phyloP scores from a whole-genome alignment of 35 echinoderm and acorn worm species.

The Apostichopus californicus region DNA sequence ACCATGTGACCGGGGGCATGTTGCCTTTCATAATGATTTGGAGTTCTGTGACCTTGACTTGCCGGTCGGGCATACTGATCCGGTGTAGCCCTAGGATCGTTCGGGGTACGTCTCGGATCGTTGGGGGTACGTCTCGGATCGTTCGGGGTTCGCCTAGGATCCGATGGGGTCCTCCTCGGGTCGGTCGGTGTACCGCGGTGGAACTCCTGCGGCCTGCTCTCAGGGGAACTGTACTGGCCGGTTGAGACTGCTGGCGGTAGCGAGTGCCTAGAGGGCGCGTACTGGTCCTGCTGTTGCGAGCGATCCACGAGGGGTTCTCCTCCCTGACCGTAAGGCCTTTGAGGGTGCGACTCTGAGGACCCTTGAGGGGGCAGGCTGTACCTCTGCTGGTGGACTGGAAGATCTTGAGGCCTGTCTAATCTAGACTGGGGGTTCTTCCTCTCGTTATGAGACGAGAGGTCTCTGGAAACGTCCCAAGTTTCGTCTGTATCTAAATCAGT shows the following conservation, averaged over 20 bases:
- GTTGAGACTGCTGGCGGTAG: not conserved
- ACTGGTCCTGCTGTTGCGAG: constrained; percentile 34
- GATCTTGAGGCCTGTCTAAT: constrained; percentile 27
- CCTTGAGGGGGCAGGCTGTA: constrained; percentile 8
- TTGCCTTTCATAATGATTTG: constrained; percentile 38
- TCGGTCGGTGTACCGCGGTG: constrained; percentile 11
- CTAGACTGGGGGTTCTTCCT: not conserved
- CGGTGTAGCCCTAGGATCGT: not conserved
- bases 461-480: constrained; percentile 27
- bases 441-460: not conserved
- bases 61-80: constrained; percentile 34
- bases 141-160: not conserved
- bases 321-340: constrained; percentile 16
- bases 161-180: constrained; percentile 14
- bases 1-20: not conserved
- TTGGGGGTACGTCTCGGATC: not conserved
- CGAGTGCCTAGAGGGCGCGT: not conserved
- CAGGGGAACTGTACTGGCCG: constrained; percentile 1
- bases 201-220: constrained; percentile 17
- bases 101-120: not conserved
- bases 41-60: constrained; percentile 12
- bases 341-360: not conserved
- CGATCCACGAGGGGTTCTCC: constrained; percentile 3
- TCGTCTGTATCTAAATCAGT: constrained; percentile 53
- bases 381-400: constrained; percentile 15